These are phyloP conservation scores for Octodonta nipae DNA, from an alignment of 2,888 invertebrate species.

Conservation along the genomic window DNA sequence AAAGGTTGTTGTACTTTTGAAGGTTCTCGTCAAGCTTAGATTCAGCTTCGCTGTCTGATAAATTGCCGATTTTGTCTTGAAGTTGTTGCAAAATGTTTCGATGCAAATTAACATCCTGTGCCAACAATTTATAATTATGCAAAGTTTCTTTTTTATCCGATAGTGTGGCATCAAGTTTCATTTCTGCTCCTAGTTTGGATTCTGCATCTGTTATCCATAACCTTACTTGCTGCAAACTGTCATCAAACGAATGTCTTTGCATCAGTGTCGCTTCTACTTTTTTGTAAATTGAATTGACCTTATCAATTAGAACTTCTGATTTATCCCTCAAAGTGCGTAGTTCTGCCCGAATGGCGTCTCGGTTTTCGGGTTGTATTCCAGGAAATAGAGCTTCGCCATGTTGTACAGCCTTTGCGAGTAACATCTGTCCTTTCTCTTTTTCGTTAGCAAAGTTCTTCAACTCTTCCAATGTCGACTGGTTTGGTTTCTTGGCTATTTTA, in stretches of 20 bases:
- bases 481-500: slow-evolving; percentile 63
- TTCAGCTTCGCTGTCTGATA: slow-evolving; percentile 68
- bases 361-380: slow-evolving; percentile 72
- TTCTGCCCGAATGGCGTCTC: slow-evolving; percentile 73
- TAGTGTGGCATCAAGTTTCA: slow-evolving; percentile 62
- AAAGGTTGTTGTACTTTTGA: slow-evolving; percentile 54
- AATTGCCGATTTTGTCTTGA: slow-evolving; percentile 63
- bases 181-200: slow-evolving; percentile 55
- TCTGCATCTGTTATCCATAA: slow-evolving; percentile 75
- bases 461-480: slow-evolving; percentile 61
- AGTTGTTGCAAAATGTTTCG: slow-evolving; percentile 72
- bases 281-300: slow-evolving; percentile 71
- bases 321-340: slow-evolving; percentile 65
- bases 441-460: slow-evolving; percentile 58
- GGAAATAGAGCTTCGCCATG: slow-evolving; percentile 74
- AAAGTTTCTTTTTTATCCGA: slow-evolving; percentile 80
- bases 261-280: slow-evolving; percentile 78
- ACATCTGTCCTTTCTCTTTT: slow-evolving; percentile 64
- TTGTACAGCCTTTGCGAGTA: slow-evolving; percentile 69
- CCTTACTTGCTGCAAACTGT: slow-evolving; percentile 76
- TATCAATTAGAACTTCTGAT: slow-evolving; percentile 73
- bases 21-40: slow-evolving; percentile 61
- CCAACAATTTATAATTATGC: slow-evolving; percentile 63
- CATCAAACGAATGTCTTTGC: slow-evolving; percentile 85
- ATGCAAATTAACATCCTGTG: slow-evolving; percentile 77